Percentiles rank a stretch among this genome's conserved stretches.
These are phyloP conservation scores for Trichonephila clavipes DNA, from an alignment of 1,140 invertebrate genomes.

Conservation along the genomic window DNA sequence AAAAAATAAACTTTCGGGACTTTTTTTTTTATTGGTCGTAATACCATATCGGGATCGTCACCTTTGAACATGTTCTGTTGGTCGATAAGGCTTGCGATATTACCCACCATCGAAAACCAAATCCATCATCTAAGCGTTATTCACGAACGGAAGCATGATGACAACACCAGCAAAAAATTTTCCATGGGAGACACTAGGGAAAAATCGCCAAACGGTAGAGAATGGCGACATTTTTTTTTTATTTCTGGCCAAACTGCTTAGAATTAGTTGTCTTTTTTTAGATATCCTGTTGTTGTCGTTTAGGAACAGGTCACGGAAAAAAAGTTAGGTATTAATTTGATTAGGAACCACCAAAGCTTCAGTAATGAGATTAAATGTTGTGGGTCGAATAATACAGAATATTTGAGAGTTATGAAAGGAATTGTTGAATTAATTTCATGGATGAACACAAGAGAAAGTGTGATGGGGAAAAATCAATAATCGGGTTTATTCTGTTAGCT, in stretches of 20 bases:
- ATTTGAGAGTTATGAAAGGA: too few species aligned
- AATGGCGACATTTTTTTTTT: conserved; percentile 3
- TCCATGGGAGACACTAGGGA: not conserved
- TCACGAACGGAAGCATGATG: not conserved
- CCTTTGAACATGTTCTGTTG: conserved; percentile 14
- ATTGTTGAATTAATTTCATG: too few species aligned
- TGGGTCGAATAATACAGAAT: too few species aligned
- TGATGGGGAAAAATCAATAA: too few species aligned
- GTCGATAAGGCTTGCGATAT: conserved; percentile 31
- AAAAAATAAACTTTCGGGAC: not conserved
- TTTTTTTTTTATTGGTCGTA: conserved; percentile 20
- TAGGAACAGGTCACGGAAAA: too few species aligned
- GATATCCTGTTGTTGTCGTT: too few species aligned
- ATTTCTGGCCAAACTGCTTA: not conserved
- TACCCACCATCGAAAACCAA: conserved; percentile 14
- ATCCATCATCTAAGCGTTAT: conserved; percentile 54
- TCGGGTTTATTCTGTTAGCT: too few species aligned
- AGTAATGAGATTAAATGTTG: too few species aligned
- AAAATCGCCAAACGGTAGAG: not conserved
- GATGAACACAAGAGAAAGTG: too few species aligned
- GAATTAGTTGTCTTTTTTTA: not conserved
- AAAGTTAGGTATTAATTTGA: too few species aligned
- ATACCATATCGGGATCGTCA: conserved; percentile 50
- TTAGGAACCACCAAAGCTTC: too few species aligned
- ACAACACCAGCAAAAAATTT: conserved; percentile 27